Evolutionary conservation across 2,888 invertebrate species (phyloP).

Genomic region (Drosophila ustulata): DNA sequence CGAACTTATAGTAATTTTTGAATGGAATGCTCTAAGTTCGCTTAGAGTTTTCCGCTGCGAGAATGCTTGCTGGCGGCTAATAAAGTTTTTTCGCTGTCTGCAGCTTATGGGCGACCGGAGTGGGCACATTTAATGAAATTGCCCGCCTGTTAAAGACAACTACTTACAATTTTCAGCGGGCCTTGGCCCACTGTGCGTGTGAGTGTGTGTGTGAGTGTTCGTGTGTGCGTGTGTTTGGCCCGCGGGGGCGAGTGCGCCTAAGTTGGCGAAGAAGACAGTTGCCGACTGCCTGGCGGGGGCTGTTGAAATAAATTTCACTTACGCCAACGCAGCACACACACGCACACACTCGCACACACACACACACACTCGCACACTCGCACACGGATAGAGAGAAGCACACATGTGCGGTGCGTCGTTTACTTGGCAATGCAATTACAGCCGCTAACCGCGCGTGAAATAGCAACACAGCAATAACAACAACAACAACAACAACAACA

Average conservation of each 20-base stretch:
- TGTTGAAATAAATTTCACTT: constrained; percentile 79
- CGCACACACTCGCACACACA: constrained; percentile 14
- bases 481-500: constrained; percentile 28
- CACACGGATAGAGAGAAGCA: constrained; percentile 5
- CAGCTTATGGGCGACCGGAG: constrained; percentile 2
- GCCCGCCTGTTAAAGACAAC: constrained; percentile 8
- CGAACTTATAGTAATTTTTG: not conserved
- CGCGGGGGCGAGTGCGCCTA: constrained; percentile 27
- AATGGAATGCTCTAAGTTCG: not conserved
- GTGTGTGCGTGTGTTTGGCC: constrained; percentile 9
- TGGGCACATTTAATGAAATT: constrained; percentile 19
- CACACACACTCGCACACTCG: constrained; percentile 15
- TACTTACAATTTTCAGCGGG: constrained; percentile 29
- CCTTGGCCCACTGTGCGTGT: constrained; percentile 42
- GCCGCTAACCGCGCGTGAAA: constrained; percentile 78
- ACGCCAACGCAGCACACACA: constrained; percentile 58
- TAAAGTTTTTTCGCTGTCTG: not conserved
- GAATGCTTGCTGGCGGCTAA: not conserved
- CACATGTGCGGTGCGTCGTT: constrained; percentile 65
- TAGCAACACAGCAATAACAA: constrained; percentile 44
- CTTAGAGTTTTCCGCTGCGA: not conserved
- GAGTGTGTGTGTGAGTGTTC: not conserved
- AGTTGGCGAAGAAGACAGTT: constrained; percentile 68
- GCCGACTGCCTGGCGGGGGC: constrained; percentile 66
- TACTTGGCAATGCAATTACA: constrained; percentile 79